A percentile compares a stretch with the other conserved stretches of the same genome.
Conservation (phyloP, 2,113 vertebrate species). For the Zingel zingel region DNA sequence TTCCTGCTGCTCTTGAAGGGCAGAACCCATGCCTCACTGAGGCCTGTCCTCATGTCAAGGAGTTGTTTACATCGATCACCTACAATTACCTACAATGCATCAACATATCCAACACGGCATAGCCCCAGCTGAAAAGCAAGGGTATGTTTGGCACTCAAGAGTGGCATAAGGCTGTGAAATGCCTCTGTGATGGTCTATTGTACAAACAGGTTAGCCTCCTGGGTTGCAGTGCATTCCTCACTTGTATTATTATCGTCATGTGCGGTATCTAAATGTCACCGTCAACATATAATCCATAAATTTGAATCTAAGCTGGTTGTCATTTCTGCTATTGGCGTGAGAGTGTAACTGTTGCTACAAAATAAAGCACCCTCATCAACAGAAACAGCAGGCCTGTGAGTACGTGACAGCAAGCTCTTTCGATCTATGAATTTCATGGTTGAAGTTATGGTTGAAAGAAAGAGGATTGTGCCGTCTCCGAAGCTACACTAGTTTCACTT, state of each 20-base stretch:
- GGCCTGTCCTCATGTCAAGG: conserved; percentile 35
- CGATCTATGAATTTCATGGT: conserved; percentile 39
- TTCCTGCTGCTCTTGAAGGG: conserved; percentile 71
- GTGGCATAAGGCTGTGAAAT: conserved; percentile 35
- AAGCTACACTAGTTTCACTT: conserved; percentile 79
- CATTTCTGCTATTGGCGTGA: not conserved
- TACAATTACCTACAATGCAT: not conserved
- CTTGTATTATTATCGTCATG: conserved; percentile 40
- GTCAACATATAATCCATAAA: conserved; percentile 37
- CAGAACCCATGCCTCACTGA: conserved; percentile 24
- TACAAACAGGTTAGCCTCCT: conserved; percentile 54
- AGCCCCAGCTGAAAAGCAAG: not conserved
- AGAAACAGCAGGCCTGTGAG: conserved; percentile 19
- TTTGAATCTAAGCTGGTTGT: conserved; percentile 12
- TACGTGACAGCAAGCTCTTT: conserved; percentile 26
- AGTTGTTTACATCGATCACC: conserved; percentile 31
- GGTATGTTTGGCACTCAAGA: not conserved
- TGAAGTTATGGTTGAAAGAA: conserved; percentile 37
- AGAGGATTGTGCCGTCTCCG: conserved; percentile 44
- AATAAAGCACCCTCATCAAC: conserved; percentile 16
- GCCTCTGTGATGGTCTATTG: conserved; percentile 41
- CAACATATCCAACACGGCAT: conserved; percentile 12
- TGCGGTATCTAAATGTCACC: conserved; percentile 43
- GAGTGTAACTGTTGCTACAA: conserved; percentile 25
- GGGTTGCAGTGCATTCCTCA: conserved; percentile 56